phyloP scores from a whole-genome alignment of 2,797 vertebrate genomes.

The Peromyscus aztecus region DNA sequence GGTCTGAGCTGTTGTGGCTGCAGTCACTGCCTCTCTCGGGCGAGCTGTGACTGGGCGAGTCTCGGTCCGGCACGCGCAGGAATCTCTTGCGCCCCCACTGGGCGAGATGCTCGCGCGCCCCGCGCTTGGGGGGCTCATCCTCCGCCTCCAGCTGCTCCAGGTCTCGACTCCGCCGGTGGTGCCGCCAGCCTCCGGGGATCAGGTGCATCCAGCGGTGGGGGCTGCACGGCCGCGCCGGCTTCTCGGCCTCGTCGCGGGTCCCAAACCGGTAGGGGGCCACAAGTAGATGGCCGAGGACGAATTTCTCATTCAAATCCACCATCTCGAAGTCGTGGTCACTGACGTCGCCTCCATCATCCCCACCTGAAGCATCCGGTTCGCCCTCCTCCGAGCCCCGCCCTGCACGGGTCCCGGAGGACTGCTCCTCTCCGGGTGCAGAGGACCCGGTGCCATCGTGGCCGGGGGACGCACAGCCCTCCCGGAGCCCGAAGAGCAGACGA shows the following conservation, averaged over 20 bases:
- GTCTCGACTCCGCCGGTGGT: slow-evolving; percentile 86
- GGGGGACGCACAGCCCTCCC: slow-evolving; percentile 19
- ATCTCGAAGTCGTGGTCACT: slow-evolving; percentile 93
- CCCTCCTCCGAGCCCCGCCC: slow-evolving; percentile 65
- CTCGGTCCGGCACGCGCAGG: slow-evolving; percentile 78
- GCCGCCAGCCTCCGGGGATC: slow-evolving; percentile 69
- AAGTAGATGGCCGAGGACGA: slow-evolving; percentile 89
- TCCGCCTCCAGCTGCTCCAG: slow-evolving; percentile 89
- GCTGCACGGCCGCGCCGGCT: slow-evolving; percentile 69
- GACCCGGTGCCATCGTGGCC: neutral
- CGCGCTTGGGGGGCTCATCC: slow-evolving; percentile 53
- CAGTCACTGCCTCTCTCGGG: slow-evolving; percentile 92
- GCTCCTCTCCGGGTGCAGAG: neutral
- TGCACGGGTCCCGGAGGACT: neutral
- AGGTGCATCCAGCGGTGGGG: slow-evolving; percentile 81
- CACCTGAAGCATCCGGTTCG: slow-evolving; percentile 64
- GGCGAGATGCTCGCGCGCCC: slow-evolving; percentile 64
- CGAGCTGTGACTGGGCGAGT: slow-evolving; percentile 90
- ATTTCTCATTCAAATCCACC: slow-evolving; percentile 91
- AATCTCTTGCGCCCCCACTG: slow-evolving; percentile 79
- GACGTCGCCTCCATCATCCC: slow-evolving; percentile 75
- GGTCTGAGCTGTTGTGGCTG: slow-evolving; percentile 94
- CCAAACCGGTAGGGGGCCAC: slow-evolving; percentile 82
- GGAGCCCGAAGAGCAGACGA: slow-evolving; percentile 68
- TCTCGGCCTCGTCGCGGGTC: slow-evolving; percentile 69